Base-by-base conservation (phyloP, 2,113 vertebrate genomes). In the Myotis brandtii region DNA sequence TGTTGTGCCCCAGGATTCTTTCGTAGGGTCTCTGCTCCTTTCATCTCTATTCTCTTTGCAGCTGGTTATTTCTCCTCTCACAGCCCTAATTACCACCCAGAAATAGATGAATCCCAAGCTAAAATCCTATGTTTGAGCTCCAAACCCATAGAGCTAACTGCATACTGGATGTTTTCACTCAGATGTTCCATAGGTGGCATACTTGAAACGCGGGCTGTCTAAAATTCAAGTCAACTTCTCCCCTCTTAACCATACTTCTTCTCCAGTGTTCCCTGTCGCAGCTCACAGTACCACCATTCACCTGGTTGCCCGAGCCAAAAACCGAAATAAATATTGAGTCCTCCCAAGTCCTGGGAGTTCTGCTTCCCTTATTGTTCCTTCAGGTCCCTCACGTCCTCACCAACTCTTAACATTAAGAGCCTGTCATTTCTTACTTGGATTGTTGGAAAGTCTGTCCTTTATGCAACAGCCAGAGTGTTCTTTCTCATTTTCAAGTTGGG, bases 401-500 rank as follows among this genome's bases (percentile, higher is more conserved):
- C 52, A 85, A 14, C 67, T 80, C 54, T 91, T 89, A 21, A n/a
- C 52, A 43, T 48, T 50, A 40, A 82, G 43, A 89, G 25, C 46
- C 43, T 43, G 21, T 48, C 17, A 23, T 73, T 92, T 92, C 50
- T 69, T 91, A n/a, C 62, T 67, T 76, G 69, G 67, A 70, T 73
- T 56, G 10, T 86, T 69, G 80, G 40, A 67, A 91, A 88, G 3
- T 20, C 48, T 70, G 2, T 67, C 48, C 54, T 82, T 72, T 17
- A 21, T 3, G 7, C 48, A 43, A 50, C 20, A 89, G 34, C 83
- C 52, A 23, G 79, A 48, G 40, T 43, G 30, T 16, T 37, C 79
- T 91, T 97, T 82, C 50, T 72, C 69, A 46, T 80, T 82, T 92
- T 83, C 43, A 56, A 70, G 69, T 21, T 81, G 32, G 25, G 34